Evolutionary conservation across 2,797 vertebrate genomes (phyloP).

Genomic region (Gambusia yucatana): DNA sequence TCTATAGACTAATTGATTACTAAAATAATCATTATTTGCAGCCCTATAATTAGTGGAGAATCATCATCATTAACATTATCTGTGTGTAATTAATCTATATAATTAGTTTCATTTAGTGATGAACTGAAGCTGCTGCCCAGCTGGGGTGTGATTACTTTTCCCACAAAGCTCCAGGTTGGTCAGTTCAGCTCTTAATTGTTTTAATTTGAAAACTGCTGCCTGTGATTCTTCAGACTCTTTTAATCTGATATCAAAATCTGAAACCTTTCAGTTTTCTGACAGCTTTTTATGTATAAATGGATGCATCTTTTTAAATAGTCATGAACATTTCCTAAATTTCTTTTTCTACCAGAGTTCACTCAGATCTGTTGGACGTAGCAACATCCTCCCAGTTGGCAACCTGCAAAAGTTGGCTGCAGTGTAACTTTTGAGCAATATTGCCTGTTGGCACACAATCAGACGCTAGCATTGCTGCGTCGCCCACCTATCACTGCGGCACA

Average conservation of each 20-base stretch:
- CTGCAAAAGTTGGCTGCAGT: constrained; percentile 73
- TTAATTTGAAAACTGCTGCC: background rate
- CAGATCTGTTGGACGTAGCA: constrained; percentile 57
- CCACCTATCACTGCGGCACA: constrained; percentile 77
- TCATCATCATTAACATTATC: background rate
- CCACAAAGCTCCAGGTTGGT: background rate
- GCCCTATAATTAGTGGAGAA: background rate
- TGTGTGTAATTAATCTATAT: background rate
- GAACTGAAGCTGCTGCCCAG: background rate
- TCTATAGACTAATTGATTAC: too few species aligned
- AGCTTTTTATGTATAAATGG: background rate
- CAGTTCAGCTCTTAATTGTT: background rate
- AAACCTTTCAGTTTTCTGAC: background rate
- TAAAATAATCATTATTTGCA: background rate
- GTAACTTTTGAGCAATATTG: constrained; percentile 75
- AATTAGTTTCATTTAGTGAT: background rate
- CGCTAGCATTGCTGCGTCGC: constrained; percentile 70
- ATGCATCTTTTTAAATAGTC: constrained; percentile 25
- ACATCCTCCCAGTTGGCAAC: constrained; percentile 70
- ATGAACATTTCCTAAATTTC: constrained; percentile 48
- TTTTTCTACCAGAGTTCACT: constrained; percentile 37
- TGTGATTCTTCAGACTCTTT: background rate
- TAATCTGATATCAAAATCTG: background rate
- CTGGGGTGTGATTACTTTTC: background rate
- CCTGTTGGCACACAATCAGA: constrained; percentile 74